A percentile compares a stretch with the other conserved stretches of the same genome.
phyloP scores from a whole-genome alignment of 2,888 invertebrate genomes.

The Drosophila paranaensis region DNA sequence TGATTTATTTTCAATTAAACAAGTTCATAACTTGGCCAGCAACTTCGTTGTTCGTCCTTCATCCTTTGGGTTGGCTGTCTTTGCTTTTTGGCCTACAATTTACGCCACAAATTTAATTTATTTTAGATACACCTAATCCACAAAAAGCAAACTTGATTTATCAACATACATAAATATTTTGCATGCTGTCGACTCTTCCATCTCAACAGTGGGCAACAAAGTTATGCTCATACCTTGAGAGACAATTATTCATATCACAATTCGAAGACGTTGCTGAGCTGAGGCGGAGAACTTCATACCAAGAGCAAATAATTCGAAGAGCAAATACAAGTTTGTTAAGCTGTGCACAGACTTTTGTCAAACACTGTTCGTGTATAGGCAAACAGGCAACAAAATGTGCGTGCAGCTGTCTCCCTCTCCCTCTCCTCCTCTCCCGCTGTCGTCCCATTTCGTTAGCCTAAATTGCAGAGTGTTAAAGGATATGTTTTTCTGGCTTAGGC shows the following conservation, averaged over 20 bases:
- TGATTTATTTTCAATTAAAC: slow-evolving; percentile 80
- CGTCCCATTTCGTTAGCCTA: neutral
- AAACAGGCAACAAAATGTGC: slow-evolving; percentile 34
- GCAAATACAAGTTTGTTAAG: neutral
- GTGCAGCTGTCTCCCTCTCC: neutral
- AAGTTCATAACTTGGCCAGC: slow-evolving; percentile 75
- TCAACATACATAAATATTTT: slow-evolving; percentile 79
- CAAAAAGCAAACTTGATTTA: slow-evolving; percentile 78
- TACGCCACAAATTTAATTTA: slow-evolving; percentile 78
- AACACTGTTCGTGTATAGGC: slow-evolving; percentile 18
- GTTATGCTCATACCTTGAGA: neutral
- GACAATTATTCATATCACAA: neutral
- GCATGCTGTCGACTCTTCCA: slow-evolving; percentile 28
- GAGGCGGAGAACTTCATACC: neutral
- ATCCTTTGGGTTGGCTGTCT: slow-evolving; percentile 19
- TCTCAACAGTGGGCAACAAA: neutral
- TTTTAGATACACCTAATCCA: slow-evolving; percentile 80
- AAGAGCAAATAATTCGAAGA: neutral
- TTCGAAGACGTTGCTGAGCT: neutral
- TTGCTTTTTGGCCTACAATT: slow-evolving; percentile 62
- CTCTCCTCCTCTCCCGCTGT: neutral
- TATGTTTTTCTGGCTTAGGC: slow-evolving; percentile 31
- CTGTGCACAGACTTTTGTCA: slow-evolving; percentile 1
- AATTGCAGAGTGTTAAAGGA: slow-evolving; percentile 37
- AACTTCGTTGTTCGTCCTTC: slow-evolving; percentile 31